These are phyloP conservation scores for Acipenser ruthenus DNA, from an alignment of 2,797 vertebrate genomes.

Conservation along the genomic window DNA sequence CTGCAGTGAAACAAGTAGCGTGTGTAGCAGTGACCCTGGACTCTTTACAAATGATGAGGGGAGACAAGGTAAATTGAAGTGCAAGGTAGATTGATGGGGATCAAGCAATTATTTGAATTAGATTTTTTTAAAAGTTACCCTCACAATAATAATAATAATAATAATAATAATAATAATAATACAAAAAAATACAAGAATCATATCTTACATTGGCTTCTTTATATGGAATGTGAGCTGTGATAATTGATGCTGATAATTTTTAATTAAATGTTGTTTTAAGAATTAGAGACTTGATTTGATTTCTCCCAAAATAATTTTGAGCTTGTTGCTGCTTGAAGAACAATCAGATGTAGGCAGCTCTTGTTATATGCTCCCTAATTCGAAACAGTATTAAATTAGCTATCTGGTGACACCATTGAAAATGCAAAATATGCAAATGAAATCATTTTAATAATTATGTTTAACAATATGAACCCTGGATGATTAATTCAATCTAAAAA, in stretches of 20 bases:
- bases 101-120: no score
- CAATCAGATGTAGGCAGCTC: conserved; percentile 6
- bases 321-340: no score
- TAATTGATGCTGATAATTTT: no score
- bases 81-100: no score
- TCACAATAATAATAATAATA: no score
- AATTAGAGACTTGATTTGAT: no score
- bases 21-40: conserved; percentile 82
- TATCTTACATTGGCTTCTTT: neutral
- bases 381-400: conserved; percentile 19
- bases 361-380: conserved; percentile 17
- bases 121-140: no score
- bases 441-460: conserved; percentile 23
- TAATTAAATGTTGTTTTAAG: no score
- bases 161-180: no score
- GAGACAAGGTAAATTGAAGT: conserved; percentile 71
- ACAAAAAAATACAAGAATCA: no score
- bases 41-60: conserved; percentile 92
- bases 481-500: conserved; percentile 11
- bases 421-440: conserved; percentile 26
- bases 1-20: conserved; percentile 86
- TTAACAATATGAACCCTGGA: conserved; percentile 17
- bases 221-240: neutral
- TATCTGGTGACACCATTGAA: conserved; percentile 22
- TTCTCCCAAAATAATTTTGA: neutral